Percentiles rank a stretch among this genome's conserved stretches.
These are phyloP conservation scores for Carpatolechia fugitivella DNA, from an alignment of 2,888 invertebrate species.

Conservation along the genomic window DNA sequence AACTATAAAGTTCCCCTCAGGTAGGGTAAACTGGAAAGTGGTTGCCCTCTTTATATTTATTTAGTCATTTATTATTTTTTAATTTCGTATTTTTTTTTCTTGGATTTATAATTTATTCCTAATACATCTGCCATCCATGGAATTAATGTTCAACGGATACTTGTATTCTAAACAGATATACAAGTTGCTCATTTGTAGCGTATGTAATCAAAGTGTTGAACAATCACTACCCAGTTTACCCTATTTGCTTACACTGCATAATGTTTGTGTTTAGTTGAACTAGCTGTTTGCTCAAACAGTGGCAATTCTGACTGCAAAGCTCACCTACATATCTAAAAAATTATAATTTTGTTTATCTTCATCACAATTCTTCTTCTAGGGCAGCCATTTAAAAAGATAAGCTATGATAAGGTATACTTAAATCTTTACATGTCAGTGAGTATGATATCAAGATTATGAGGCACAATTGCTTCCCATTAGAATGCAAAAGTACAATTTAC, in stretches of 20 bases:
- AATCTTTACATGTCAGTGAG: too few species aligned
- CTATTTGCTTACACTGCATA: neutral
- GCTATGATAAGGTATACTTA: too few species aligned
- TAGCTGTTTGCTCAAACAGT: neutral
- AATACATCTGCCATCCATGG: neutral
- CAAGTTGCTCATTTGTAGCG: neutral
- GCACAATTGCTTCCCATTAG: too few species aligned
- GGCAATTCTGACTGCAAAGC: too few species aligned
- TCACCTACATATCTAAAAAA: too few species aligned
- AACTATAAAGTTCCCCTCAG: constrained; percentile 5
- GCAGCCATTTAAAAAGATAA: too few species aligned
- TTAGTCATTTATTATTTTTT: neutral
- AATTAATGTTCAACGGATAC: too few species aligned
- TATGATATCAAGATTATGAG: too few species aligned
- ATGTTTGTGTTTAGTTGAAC: neutral
- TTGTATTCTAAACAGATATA: neutral
- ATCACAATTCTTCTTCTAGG: too few species aligned
- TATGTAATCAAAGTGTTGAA: neutral
- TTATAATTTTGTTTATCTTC: too few species aligned
- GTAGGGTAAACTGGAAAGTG: neutral
- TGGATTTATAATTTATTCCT: neutral
- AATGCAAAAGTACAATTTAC: too few species aligned
- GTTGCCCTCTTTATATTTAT: neutral
- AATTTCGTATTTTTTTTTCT: neutral
- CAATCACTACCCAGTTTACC: neutral